A percentile compares a stretch with the other conserved stretches of the same genome.
Conservation (phyloP, 2,888 invertebrate species). For the Cinara cedri region DNA sequence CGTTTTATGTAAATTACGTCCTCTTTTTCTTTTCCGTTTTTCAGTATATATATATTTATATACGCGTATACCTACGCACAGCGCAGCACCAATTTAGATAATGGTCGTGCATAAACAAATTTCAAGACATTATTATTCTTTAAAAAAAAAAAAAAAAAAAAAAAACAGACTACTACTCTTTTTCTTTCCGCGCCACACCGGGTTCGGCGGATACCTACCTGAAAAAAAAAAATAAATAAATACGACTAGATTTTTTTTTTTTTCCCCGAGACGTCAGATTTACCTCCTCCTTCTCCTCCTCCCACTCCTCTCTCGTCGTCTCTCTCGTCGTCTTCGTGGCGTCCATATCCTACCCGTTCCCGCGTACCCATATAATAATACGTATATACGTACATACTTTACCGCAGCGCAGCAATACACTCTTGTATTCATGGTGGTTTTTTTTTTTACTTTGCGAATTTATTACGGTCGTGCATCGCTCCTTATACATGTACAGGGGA, state of each 20-base stretch:
- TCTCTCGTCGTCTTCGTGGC: too few species aligned
- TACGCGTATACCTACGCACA: neutral
- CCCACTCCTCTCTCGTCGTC: too few species aligned
- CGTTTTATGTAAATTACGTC: constrained; percentile 38
- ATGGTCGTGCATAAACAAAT: constrained; percentile 37
- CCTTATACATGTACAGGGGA: neutral
- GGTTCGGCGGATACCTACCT: neutral
- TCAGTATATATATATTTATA: too few species aligned
- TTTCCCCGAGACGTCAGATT: neutral
- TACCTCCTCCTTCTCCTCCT: neutral
- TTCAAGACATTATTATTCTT: constrained; percentile 39
- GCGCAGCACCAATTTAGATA: constrained; percentile 42
- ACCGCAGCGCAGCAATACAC: neutral
- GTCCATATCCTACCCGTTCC: neutral
- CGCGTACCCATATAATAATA: too few species aligned
- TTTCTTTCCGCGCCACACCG: neutral
- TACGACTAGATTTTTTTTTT: neutral
- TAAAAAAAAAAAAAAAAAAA: neutral
- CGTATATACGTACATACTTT: neutral
- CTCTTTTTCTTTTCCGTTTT: neutral
- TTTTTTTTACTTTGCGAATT: constrained; percentile 30
- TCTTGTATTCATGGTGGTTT: constrained; percentile 22
- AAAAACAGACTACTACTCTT: constrained; percentile 6
- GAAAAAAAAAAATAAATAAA: neutral
- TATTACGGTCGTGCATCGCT: constrained; percentile 34